Conservation (phyloP, 2,888 invertebrate genomes). For the Apodemia duryi region DNA sequence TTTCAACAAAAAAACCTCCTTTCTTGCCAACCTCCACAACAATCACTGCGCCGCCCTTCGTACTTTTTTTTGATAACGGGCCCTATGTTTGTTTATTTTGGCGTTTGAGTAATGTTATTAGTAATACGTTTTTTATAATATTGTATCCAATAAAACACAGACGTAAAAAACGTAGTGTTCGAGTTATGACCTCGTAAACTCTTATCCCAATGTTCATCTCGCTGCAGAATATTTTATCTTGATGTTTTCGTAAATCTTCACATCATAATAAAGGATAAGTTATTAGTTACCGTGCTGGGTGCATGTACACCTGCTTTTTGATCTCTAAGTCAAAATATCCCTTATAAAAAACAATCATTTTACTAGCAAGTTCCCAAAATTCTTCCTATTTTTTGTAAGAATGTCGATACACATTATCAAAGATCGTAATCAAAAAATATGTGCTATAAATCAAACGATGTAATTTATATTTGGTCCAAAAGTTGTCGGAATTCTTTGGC, state of each 20-base stretch:
- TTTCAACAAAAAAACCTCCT: conserved; percentile 48
- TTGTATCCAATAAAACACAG: neutral
- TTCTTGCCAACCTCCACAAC: conserved; percentile 49
- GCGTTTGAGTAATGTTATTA: conserved; percentile 51
- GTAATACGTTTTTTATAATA: conserved; percentile 49
- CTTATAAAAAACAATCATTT: conserved; percentile 7
- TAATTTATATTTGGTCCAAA: neutral
- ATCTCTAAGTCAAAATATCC: neutral
- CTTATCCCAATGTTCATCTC: conserved; percentile 9
- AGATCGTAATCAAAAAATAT: conserved; percentile 8
- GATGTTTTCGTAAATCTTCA: conserved; percentile 13
- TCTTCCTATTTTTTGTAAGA: conserved; percentile 6
- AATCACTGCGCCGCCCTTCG: conserved; percentile 34
- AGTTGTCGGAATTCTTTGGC: conserved; percentile 1
- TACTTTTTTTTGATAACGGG: conserved; percentile 64
- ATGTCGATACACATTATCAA: conserved; percentile 3
- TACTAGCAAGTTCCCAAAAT: neutral
- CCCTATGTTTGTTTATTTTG: conserved; percentile 68
- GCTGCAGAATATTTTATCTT: conserved; percentile 5
- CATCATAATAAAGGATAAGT: conserved; percentile 6
- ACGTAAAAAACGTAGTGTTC: conserved; percentile 9
- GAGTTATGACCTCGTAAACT: conserved; percentile 13
- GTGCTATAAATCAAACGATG: conserved; percentile 11
- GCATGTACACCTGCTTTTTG: neutral
- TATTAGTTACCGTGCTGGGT: neutral